These are phyloP conservation scores for Nannoperca obscura DNA, from an alignment of 2,797 vertebrate species.

Conservation along the genomic window DNA sequence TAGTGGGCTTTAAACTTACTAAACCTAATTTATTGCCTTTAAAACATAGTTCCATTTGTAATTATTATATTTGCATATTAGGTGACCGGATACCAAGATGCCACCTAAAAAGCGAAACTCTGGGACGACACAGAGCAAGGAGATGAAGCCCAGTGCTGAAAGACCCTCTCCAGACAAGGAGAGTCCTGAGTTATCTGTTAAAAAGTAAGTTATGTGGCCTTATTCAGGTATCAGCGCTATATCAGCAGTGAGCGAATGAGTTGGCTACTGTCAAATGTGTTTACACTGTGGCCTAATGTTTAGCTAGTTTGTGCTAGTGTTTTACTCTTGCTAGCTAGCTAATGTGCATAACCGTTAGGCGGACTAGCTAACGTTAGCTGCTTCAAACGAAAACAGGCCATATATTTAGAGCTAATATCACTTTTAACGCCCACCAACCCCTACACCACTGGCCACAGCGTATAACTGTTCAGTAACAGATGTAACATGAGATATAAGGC, in stretches of 20 bases:
- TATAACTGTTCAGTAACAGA: not conserved
- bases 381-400: not conserved
- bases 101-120: constrained; percentile 79
- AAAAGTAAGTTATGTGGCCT: constrained; percentile 65
- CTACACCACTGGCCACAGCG: not conserved
- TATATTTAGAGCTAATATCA: not conserved
- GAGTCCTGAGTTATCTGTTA: constrained; percentile 74
- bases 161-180: constrained; percentile 67
- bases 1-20: constrained; percentile 70
- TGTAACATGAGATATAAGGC: not conserved
- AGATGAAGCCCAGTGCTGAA: constrained; percentile 67
- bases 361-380: constrained; percentile 23
- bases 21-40: not conserved
- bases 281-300: not conserved
- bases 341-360: not conserved
- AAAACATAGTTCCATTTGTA: not conserved
- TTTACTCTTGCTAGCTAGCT: constrained; percentile 19
- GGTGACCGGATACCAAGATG: constrained; percentile 57
- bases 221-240: accelerated
- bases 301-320: not conserved
- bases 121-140: constrained; percentile 69
- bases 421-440: not conserved
- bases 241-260: accelerated
- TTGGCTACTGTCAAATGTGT: not conserved
- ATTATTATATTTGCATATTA: not conserved